A percentile compares a stretch with the other conserved stretches of the same genome.
Conservation (phyloP, 1,140 invertebrate species). For the Pinna nobilis region DNA sequence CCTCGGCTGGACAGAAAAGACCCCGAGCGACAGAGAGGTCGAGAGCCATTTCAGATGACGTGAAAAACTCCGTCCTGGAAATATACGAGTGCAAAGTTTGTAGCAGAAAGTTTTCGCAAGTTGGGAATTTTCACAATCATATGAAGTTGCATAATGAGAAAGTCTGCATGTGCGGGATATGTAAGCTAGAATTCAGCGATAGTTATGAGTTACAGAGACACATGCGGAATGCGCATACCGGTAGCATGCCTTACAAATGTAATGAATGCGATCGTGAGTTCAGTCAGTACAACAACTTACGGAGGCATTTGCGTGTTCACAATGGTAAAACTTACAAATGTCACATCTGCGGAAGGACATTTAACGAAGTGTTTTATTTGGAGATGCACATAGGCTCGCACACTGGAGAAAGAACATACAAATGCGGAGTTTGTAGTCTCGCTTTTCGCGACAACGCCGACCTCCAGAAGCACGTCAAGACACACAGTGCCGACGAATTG, state of each 20-base stretch:
- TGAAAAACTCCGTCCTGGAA: constrained; percentile 32
- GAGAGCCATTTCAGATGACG: neutral
- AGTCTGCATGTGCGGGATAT: constrained; percentile 37
- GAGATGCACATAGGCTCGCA: constrained; percentile 56
- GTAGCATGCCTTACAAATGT: constrained; percentile 67
- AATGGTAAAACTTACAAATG: constrained; percentile 87
- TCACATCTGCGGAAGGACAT: constrained; percentile 81
- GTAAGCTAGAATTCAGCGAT: constrained; percentile 30
- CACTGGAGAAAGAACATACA: constrained; percentile 52
- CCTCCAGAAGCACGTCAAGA: constrained; percentile 50
- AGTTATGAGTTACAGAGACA: constrained; percentile 46
- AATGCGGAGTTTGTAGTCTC: constrained; percentile 50
- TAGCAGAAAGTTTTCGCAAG: constrained; percentile 40
- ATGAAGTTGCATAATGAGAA: constrained; percentile 41
- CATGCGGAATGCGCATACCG: constrained; percentile 58
- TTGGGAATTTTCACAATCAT: constrained; percentile 47
- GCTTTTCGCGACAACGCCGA: constrained; percentile 44
- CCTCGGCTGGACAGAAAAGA: constrained; percentile 1
- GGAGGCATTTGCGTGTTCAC: constrained; percentile 86
- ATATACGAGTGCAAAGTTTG: constrained; percentile 43
- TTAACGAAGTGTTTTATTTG: constrained; percentile 54
- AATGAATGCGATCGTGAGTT: constrained; percentile 94
- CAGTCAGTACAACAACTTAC: constrained; percentile 90
- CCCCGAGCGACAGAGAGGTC: neutral
- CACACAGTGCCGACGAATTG: constrained; percentile 47